Evolutionary conservation across 2,888 invertebrate genomes (phyloP).

Genomic region (Beris morrisii): DNA sequence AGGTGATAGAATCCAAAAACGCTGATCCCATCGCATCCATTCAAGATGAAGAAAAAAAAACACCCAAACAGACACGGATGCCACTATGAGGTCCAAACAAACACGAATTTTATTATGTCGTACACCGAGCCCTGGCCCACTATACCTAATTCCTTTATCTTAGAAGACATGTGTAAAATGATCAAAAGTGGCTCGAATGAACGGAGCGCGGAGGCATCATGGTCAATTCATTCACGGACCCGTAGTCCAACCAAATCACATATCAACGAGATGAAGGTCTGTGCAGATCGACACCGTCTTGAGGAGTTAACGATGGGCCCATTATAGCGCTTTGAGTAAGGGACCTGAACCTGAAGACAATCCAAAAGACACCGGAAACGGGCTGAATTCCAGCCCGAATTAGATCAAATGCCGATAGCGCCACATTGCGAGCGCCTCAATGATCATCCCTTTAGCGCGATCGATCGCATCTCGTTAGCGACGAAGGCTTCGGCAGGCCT

Average conservation of each 20-base stretch:
- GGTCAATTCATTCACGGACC: constrained; percentile 24
- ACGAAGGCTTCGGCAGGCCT: constrained; percentile 14
- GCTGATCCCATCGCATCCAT: constrained; percentile 13
- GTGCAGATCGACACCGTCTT: constrained; percentile 13
- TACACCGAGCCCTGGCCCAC: constrained; percentile 23
- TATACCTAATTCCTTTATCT: constrained; percentile 35
- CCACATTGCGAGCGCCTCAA: constrained; percentile 37
- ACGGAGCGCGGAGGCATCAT: neutral
- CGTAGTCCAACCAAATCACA: neutral
- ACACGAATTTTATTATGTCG: constrained; percentile 30
- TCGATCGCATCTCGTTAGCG: constrained; percentile 29
- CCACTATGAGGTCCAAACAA: constrained; percentile 30
- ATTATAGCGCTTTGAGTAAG: constrained; percentile 12
- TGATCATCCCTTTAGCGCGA: constrained; percentile 26
- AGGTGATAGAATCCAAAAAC: constrained; percentile 22
- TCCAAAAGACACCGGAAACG: constrained; percentile 37
- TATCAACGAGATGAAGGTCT: constrained; percentile 5
- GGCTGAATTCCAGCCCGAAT: constrained; percentile 38
- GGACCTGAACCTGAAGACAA: constrained; percentile 10
- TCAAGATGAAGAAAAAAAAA: neutral
- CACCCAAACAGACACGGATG: neutral
- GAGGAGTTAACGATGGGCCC: constrained; percentile 16
- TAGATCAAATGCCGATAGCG: constrained; percentile 41
- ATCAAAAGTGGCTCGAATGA: constrained; percentile 8
- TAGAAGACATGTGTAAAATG: constrained; percentile 37